These are phyloP conservation scores for Drosophila dunni DNA, from an alignment of 1,140 invertebrate species.

Conservation along the genomic window DNA sequence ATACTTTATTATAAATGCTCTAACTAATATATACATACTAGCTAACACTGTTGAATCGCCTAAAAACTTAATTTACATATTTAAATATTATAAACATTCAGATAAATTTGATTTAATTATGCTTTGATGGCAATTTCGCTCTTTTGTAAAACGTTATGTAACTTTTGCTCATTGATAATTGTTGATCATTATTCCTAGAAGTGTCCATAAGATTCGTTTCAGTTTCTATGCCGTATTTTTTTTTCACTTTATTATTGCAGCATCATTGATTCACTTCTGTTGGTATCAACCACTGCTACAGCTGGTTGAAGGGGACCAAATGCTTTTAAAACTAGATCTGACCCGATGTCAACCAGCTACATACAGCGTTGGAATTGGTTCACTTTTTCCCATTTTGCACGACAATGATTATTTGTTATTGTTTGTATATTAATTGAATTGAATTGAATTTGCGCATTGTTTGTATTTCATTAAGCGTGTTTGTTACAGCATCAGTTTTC, in stretches of 20 bases:
- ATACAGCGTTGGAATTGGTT: constrained; percentile 74
- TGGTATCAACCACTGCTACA: constrained; percentile 83
- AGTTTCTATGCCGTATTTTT: not conserved
- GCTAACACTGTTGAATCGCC: no score
- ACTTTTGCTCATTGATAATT: no score
- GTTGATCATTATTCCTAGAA: no score
- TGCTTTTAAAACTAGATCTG: constrained; percentile 77
- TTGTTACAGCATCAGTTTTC: constrained; percentile 32
- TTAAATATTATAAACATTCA: no score
- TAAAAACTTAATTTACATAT: no score
- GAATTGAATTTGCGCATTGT: constrained; percentile 41
- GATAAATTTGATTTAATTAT: no score
- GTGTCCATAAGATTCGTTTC: no score
- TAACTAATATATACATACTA: no score
- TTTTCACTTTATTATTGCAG: constrained; percentile 17
- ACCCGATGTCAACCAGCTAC: constrained; percentile 85
- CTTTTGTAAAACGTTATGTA: no score
- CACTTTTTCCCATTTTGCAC: not conserved
- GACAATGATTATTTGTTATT: constrained; percentile 18
- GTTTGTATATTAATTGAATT: constrained; percentile 51
- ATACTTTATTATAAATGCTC: no score
- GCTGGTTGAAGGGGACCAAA: constrained; percentile 85
- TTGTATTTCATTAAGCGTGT: constrained; percentile 72
- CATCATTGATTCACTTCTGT: constrained; percentile 38
- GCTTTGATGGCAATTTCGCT: no score